Evolutionary conservation across 2,888 invertebrate species (phyloP).

Genomic region (Leucoma salicis): DNA sequence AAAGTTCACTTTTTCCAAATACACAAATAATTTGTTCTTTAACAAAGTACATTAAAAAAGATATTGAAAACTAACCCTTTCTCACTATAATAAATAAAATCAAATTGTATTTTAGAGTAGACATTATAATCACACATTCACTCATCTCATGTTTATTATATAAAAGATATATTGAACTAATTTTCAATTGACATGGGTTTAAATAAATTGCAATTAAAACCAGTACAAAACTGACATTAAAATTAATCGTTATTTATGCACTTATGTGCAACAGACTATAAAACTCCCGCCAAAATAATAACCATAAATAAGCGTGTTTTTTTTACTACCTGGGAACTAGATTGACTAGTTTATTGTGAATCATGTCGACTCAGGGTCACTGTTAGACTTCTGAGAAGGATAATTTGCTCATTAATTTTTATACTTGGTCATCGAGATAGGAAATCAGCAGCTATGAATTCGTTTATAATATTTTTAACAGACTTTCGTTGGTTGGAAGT

Average conservation of each 20-base stretch:
- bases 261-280: slow-evolving; percentile 15
- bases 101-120: too few relatives aligned
- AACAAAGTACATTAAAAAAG: too few relatives aligned
- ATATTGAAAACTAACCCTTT: too few relatives aligned
- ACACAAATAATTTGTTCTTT: too few relatives aligned
- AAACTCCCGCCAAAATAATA: slow-evolving; percentile 13
- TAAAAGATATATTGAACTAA: too few relatives aligned
- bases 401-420: slow-evolving; percentile 38
- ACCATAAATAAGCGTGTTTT: slow-evolving; percentile 14
- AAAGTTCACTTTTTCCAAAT: too few relatives aligned
- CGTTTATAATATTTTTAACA: background rate
- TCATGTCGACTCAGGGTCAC: slow-evolving; percentile 39
- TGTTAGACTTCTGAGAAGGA: slow-evolving; percentile 46
- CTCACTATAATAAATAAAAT: too few relatives aligned
- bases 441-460: slow-evolving; percentile 27
- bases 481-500: too few relatives aligned
- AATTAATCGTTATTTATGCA: slow-evolving; percentile 13
- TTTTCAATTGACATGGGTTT: too few relatives aligned
- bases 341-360: slow-evolving; percentile 34
- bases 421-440: slow-evolving; percentile 35
- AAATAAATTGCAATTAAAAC: too few relatives aligned
- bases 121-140: too few relatives aligned
- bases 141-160: too few relatives aligned
- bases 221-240: background rate
- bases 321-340: slow-evolving; percentile 32